Base-by-base conservation (phyloP, 2,888 invertebrate genomes). In the Geophilus truncorum region DNA sequence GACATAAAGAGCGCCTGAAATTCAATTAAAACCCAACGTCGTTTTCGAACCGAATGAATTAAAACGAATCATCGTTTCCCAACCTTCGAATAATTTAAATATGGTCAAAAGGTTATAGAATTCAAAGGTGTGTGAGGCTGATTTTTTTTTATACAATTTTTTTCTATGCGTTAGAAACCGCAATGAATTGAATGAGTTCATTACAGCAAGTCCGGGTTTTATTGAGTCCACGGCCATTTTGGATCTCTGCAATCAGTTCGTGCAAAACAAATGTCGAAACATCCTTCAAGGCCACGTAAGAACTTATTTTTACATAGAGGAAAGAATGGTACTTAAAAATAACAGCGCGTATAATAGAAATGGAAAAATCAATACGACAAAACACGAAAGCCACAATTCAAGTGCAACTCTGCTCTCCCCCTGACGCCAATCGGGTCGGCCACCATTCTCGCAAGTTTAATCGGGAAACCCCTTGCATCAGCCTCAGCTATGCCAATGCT, bases 401-500 rank as follows among this genome's bases (percentile, higher is more conserved):
- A 70, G 15, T 28, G 28, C 12, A 28, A 28, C 70, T 28, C 70
- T n/a, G n/a, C 12, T 28, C 70, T 70, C 70, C 70, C 70, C 28
- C 28, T 10, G n/a, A 7, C 7, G 23, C 12, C 7, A 70, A 28
- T 70, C 10, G 70, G 70, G n/a, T n/a, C n/a, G n/a, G n/a, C n/a
- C n/a, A n/a, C 70, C 25, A 25, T 12, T 23, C 70, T 70, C 18
- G 21, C n/a, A 51, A 51, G 18, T 51, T 51, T 25, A 23, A 70
- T 70, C 28, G 70, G 70, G 70, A 70, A 70, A 70, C 70, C 70
- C 70, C 70, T 70, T 70, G n/a, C 28, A 70, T 70, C 28, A 70
- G 70, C 70, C 70, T 70, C 28, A 70, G 70, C 70, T 28, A 70
- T 70, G 70, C 70, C 70, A 25, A 70, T 28, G 70, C 25, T 28